These are phyloP conservation scores for Neelides folsomi DNA, from an alignment of 2,888 invertebrate species.

Conservation along the genomic window DNA sequence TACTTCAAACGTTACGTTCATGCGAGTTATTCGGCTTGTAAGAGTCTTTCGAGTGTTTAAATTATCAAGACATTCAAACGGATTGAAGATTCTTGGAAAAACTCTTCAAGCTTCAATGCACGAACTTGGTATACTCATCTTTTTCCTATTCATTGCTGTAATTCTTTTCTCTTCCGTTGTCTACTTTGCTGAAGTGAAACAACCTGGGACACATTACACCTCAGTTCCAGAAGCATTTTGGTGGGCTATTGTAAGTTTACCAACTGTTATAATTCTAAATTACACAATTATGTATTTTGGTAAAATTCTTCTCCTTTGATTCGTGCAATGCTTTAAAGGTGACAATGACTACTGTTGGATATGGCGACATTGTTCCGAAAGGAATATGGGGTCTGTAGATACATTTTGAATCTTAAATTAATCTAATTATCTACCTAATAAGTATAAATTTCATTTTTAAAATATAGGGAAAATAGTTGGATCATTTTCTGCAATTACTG, in stretches of 20 bases:
- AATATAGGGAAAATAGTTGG: no score
- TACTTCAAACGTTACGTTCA: conserved; percentile 8
- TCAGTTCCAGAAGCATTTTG: conserved; percentile 22
- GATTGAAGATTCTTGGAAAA: conserved; percentile 25
- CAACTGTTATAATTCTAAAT: no score
- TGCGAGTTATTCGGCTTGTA: conserved; percentile 23
- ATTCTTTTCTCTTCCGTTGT: conserved; percentile 22
- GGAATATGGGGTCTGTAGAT: conserved; percentile 13
- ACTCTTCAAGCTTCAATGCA: conserved; percentile 25
- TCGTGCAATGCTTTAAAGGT: no score
- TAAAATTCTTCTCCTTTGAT: no score
- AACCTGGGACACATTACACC: background rate
- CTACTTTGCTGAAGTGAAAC: conserved; percentile 12
- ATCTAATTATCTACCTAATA: no score
- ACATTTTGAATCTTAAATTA: conserved; percentile 3
- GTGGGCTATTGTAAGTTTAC: conserved; percentile 19
- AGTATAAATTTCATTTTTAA: no score
- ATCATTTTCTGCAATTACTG: no score
- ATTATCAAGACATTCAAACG: conserved; percentile 19
- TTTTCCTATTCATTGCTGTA: conserved; percentile 23
- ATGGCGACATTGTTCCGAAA: conserved; percentile 17
- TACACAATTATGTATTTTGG: no score
- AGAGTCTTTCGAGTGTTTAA: conserved; percentile 30
- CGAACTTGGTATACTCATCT: conserved; percentile 23
- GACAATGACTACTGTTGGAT: conserved; percentile 18